phyloP scores from a whole-genome alignment of 2,888 invertebrate genomes.

The Seira sanloemensis region DNA sequence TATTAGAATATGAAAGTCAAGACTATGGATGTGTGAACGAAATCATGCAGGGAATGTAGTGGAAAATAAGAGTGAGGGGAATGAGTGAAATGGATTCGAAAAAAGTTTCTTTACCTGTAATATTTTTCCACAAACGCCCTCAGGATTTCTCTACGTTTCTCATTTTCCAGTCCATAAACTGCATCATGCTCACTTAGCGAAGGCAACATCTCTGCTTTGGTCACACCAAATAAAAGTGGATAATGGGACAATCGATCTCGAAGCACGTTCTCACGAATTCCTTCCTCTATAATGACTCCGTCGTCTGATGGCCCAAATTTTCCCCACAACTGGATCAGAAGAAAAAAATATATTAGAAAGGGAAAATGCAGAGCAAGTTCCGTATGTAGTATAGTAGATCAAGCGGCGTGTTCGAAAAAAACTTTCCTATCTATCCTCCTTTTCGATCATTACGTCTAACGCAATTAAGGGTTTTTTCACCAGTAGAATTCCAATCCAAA shows the following conservation, averaged over 20 bases:
- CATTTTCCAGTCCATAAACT: conserved; percentile 91
- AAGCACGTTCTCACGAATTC: conserved; percentile 71
- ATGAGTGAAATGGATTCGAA: conserved; percentile 9
- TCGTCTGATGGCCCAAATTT: conserved; percentile 73
- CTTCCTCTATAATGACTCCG: conserved; percentile 73
- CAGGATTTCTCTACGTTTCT: conserved; percentile 91
- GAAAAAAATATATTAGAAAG: conserved; percentile 19
- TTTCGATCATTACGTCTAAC: conserved; percentile 48
- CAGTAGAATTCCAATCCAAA: background rate
- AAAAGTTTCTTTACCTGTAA: conserved; percentile 79
- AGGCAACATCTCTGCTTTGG: conserved; percentile 72
- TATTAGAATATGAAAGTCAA: background rate
- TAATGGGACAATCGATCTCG: conserved; percentile 73
- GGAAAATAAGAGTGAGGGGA: conserved; percentile 8
- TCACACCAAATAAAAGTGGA: conserved; percentile 72
- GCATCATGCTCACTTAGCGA: conserved; percentile 72
- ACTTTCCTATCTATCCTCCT: conserved; percentile 27
- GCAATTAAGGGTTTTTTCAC: conserved; percentile 54
- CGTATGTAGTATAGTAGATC: background rate
- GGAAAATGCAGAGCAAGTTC: conserved; percentile 15
- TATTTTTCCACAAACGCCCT: conserved; percentile 91
- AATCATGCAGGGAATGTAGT: background rate
- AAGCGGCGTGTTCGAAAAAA: too few relatives aligned
- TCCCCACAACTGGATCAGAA: conserved; percentile 68
- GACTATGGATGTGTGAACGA: background rate